These are phyloP conservation scores for Syrmaticus mikado DNA, from an alignment of 2,113 vertebrate species.

Conservation along the genomic window DNA sequence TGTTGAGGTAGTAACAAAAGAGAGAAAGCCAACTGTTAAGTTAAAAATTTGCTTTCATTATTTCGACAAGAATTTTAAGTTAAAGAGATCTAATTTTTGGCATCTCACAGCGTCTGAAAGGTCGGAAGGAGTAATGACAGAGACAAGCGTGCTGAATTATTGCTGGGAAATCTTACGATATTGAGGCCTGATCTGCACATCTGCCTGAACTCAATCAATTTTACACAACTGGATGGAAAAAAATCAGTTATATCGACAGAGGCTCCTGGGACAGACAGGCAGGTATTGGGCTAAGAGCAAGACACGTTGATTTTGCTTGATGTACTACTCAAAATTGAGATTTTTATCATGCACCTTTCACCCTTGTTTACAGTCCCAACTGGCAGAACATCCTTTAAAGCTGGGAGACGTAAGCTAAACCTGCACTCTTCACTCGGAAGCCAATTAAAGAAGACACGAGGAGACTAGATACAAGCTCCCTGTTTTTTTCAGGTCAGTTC, in stretches of 20 bases:
- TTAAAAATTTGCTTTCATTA: background rate
- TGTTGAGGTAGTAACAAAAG: background rate
- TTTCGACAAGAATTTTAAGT: background rate
- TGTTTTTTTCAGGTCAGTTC: background rate
- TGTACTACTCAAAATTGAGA: background rate
- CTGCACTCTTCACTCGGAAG: background rate
- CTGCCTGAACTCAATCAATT: background rate
- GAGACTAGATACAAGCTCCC: background rate
- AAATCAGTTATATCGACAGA: background rate
- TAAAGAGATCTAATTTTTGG: background rate
- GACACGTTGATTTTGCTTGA: background rate
- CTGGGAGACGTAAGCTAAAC: background rate
- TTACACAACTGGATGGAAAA: background rate
- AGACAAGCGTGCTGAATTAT: background rate
- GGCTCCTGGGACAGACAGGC: background rate
- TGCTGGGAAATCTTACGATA: background rate
- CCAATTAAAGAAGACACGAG: background rate
- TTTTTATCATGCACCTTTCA: background rate
- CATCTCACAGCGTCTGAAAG: background rate
- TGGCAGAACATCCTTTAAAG: background rate
- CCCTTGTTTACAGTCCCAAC: background rate
- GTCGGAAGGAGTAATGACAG: background rate
- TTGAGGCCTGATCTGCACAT: background rate
- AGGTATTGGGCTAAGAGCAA: fast-evolving
- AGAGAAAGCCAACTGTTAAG: background rate